Conservation (phyloP, 2,888 invertebrate species). For the Tuberolachnus salignus region DNA sequence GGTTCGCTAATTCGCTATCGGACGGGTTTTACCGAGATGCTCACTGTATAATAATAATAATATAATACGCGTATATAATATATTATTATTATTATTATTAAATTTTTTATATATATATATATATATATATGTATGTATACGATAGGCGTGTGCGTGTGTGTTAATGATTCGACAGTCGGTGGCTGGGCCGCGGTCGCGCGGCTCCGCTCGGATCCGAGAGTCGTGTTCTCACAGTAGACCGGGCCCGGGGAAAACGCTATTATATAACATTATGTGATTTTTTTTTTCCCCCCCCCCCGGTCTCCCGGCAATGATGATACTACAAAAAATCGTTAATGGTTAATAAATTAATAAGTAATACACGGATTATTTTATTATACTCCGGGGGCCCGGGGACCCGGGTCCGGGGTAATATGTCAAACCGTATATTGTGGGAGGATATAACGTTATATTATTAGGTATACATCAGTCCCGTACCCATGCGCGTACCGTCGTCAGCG, state of each 20-base stretch:
- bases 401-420: conserved; percentile 43
- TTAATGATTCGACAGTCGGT: conserved; percentile 48
- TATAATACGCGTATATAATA: not conserved
- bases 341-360: conserved; percentile 56
- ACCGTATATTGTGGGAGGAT: conserved; percentile 54
- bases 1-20: no score
- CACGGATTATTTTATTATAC: conserved; percentile 16
- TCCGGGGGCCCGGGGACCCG: not conserved
- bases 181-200: not conserved
- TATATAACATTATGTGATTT: conserved; percentile 32
- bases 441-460: not conserved
- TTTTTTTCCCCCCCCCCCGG: no score
- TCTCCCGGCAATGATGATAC: conserved; percentile 50
- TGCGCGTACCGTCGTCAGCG: no score
- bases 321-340: conserved; percentile 56
- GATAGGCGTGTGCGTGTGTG: conserved; percentile 37
- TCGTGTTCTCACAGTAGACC: conserved; percentile 52
- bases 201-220: conserved; percentile 38
- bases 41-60: no score
- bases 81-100: conserved; percentile 3
- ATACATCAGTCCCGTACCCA: no score
- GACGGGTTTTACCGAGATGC: no score
- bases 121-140: no score
- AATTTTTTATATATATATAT: no score
- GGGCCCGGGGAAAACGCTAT: conserved; percentile 31